Base-by-base conservation (phyloP, 1,140 invertebrate species). In the Drosophila setifemur region DNA sequence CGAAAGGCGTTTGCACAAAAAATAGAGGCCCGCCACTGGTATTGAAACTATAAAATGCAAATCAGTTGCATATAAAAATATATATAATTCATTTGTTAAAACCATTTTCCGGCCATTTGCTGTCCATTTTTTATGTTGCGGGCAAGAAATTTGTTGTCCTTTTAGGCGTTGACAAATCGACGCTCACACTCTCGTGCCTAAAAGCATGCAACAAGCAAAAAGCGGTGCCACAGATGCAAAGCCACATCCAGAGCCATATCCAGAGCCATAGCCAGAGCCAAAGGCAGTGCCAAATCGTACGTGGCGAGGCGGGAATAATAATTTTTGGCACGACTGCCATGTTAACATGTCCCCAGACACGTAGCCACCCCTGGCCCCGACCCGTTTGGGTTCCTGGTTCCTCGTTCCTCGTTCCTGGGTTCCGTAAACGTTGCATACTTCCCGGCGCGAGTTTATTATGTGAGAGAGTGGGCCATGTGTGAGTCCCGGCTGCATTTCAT, bases 331-430 rank as follows among this genome's bases (percentile, higher is more conserved):
- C 78, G 87, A 85, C 79, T 83, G 88, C 88, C 88, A 88, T 89
- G 88, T 89, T 89, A 89, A 89, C 88, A 89, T 89, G 87, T 89
- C 88, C 88, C 88, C 88, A 71, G 77, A 86, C 79, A 86, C 81
- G 79, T 85, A 82, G 69, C 69, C 48, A 33, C 31, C 50, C 21
- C 44, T 14, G n/a, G n/a, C 9, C 57, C 1, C 16, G 23, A 14
- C 55, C 55, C 40, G 28, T 57, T 48, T 57, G 49, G 48, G 31
- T n/a, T n/a, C n/a, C n/a, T n/a, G n/a, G n/a, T n/a, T n/a, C n/a
- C n/a, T n/a, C n/a, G n/a, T n/a, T n/a, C n/a, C n/a, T n/a, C n/a
- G n/a, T n/a, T n/a, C n/a, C n/a, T n/a, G n/a, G n/a, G n/a, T n/a
- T 49, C 43, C 28, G 23, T 28, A 40, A 61, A 67, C 75, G 64